Percentiles rank a stretch among this genome's conserved stretches.
phyloP scores from a whole-genome alignment of 2,113 vertebrate species.

The Cheirogaleus medius region DNA sequence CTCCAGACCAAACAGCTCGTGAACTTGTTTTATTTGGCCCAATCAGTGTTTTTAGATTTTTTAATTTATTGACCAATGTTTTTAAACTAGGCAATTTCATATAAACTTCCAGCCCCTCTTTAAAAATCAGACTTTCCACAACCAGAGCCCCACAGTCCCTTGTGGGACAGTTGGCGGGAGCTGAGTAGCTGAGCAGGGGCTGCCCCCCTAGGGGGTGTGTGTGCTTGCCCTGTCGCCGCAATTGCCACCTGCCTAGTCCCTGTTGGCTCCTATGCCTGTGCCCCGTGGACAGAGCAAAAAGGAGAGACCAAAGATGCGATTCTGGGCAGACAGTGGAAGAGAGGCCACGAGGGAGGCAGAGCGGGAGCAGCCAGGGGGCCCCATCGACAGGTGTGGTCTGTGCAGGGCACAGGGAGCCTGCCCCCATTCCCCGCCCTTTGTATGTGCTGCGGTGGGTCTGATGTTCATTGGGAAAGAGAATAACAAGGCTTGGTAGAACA shows the following conservation, averaged over 20 bases:
- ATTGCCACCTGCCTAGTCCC: background rate
- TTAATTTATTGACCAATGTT: slow-evolving; percentile 41
- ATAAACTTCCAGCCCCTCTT: slow-evolving; percentile 16
- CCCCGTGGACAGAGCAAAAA: background rate
- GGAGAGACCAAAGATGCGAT: background rate
- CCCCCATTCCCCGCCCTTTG: background rate
- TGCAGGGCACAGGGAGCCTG: no score
- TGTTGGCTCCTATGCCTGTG: background rate
- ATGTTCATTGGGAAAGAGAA: background rate
- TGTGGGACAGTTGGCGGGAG: no score
- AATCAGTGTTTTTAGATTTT: slow-evolving; percentile 32
- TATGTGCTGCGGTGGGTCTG: background rate
- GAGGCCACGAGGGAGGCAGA: background rate
- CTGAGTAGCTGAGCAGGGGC: background rate
- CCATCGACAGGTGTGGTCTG: background rate
- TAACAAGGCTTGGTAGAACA: background rate
- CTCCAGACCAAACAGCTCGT: background rate
- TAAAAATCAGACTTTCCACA: background rate
- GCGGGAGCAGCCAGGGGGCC: background rate
- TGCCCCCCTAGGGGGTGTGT: accelerated
- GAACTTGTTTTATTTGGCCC: slow-evolving; percentile 45
- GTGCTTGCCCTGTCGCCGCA: background rate
- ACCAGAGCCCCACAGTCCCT: background rate
- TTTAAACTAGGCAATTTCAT: slow-evolving; percentile 2
- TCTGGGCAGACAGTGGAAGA: background rate